Conservation (phyloP, 2,888 invertebrate genomes). For the Ganaspis brasiliensis region DNA sequence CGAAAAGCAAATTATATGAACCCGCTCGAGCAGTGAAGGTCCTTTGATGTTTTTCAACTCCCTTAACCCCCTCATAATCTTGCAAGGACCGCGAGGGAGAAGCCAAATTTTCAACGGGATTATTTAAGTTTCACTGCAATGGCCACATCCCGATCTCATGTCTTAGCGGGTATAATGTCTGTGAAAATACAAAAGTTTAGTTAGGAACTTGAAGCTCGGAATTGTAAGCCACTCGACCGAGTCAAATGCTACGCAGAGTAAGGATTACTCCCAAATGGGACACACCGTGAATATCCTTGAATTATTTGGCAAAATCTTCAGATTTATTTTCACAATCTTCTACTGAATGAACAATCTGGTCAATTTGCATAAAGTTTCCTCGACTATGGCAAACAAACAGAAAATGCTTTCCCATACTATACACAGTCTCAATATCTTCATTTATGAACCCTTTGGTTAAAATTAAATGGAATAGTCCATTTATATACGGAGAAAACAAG, state of each 20-base stretch:
- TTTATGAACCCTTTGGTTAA: no score
- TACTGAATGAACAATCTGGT: not conserved
- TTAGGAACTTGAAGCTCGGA: constrained; percentile 8
- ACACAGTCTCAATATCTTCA: no score
- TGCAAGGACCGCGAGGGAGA: constrained; percentile 28
- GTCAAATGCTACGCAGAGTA: constrained; percentile 20
- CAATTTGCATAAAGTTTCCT: constrained; percentile 3
- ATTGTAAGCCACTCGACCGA: constrained; percentile 21
- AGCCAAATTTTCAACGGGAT: constrained; percentile 18
- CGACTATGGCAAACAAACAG: not conserved
- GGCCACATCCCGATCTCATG: constrained; percentile 17
- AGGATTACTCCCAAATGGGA: constrained; percentile 30
- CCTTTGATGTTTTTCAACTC: constrained; percentile 74
- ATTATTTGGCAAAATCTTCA: constrained; percentile 6
- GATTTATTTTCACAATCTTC: constrained; percentile 30
- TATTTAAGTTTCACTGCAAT: constrained; percentile 18
- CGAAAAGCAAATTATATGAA: constrained; percentile 79
- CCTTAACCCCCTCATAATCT: constrained; percentile 23
- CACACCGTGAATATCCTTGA: constrained; percentile 20
- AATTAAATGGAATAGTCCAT: no score
- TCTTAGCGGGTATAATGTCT: constrained; percentile 15
- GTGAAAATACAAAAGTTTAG: constrained; percentile 27
- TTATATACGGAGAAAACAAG: no score
- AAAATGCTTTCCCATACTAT: not conserved
- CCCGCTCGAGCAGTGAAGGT: constrained; percentile 68